Evolutionary conservation across 1,140 invertebrate genomes (phyloP).

Genomic region (Homarus americanus): DNA sequence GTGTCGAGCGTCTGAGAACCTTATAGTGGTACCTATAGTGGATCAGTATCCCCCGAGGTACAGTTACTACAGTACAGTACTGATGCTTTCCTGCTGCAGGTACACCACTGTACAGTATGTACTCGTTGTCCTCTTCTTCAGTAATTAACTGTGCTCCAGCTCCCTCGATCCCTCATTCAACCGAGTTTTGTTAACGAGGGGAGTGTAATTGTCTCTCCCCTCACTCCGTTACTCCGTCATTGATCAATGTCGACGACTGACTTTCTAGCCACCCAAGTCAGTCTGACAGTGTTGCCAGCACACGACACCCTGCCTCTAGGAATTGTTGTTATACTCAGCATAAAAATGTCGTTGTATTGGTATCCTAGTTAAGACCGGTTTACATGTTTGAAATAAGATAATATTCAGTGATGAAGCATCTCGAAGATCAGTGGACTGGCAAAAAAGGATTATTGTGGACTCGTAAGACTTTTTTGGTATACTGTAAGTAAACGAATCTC

Average conservation of each 20-base stretch:
- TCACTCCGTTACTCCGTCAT: slow-evolving; percentile 7
- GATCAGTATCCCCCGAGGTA: too few species aligned
- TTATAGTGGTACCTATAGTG: too few species aligned
- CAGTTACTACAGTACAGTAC: not conserved
- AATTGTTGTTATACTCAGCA: not conserved
- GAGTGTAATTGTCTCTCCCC: slow-evolving; percentile 1
- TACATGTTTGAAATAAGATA: not conserved
- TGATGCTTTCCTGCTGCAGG: not conserved
- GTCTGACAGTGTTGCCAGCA: not conserved
- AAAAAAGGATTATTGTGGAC: not conserved
- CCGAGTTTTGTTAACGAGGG: not conserved
- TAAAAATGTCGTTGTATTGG: not conserved
- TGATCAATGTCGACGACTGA: not conserved
- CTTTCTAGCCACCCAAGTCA: not conserved
- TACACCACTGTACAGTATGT: not conserved
- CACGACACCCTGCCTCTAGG: not conserved
- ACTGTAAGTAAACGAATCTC: not conserved
- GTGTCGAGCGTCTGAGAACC: too few species aligned
- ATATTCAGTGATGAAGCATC: not conserved
- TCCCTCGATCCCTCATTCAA: not conserved
- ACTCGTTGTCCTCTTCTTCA: not conserved
- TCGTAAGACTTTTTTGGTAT: not conserved
- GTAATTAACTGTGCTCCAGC: not conserved
- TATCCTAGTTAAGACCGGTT: not conserved
- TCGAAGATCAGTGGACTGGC: not conserved